Base-by-base conservation (phyloP, 2,113 vertebrate species). In the Ailurus styani region DNA sequence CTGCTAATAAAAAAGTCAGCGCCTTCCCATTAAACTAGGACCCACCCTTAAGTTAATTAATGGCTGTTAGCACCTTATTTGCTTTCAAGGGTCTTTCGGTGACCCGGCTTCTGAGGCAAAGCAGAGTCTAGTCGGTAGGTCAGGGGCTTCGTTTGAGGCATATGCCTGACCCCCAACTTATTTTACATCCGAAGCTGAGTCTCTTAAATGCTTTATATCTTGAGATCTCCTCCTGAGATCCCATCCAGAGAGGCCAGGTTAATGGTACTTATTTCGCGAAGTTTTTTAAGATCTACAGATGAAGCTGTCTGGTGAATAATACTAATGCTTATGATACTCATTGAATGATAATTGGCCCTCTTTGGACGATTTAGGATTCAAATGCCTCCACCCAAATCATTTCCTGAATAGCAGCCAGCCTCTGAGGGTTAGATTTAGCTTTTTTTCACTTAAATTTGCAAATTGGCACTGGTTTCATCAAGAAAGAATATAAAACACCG, bases 1-100 rank as follows among this genome's bases (percentile, higher is more conserved):
- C 60, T 94, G 72, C 72, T 98, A 94, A 87, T 93, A 97, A 95
- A 97, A 97, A 91, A 95, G 57, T 82, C 92, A 94, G 60, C 84
- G 91, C 94, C 94, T 98, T 97, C n/a, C 85, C n/a, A 86, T 93
- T 97, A 94, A 85, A 86, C 64, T 75, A 79, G 57, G 70, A 60
- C 84, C 90, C 47, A 78, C 90, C 94, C 64, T 97, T 89, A 82
- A 47, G 47, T 90, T 96, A 98, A 96, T 95, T 96, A 97, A 93
- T 96, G 91, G 14, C 68, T 86, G 34, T 96, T 96, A 90, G 54
- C 85, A 84, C 91, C 62, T 97, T 96, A 83, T 93, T 95, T 97
- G 68, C 72, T 95, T 85, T 94, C 47, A 94, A 93, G 66, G 34
- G 21, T 94, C 94, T 95, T 85, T 72, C 37, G 79, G 87, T 84